These are phyloP conservation scores for Dendrolimus punctatus DNA, from an alignment of 1,140 invertebrate species.

Conservation along the genomic window DNA sequence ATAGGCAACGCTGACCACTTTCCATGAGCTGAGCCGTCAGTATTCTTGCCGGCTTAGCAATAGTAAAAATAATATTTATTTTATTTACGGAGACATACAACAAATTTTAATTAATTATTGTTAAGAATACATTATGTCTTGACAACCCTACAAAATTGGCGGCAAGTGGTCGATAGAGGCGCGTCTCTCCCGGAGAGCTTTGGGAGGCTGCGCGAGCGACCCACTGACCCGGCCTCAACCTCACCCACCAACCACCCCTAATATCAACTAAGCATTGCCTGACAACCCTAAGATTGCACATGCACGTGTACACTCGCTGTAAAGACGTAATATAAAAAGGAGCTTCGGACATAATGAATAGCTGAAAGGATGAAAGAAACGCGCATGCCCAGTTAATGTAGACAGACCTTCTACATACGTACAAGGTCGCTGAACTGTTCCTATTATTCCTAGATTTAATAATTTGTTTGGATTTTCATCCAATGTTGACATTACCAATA, in stretches of 20 bases:
- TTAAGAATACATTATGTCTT: neutral
- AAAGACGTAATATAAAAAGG: slow-evolving; percentile 8
- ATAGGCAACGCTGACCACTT: too few relatives aligned
- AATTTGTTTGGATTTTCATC: neutral
- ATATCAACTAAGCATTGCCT: slow-evolving; percentile 16
- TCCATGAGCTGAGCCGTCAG: too few relatives aligned
- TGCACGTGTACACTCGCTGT: slow-evolving; percentile 9
- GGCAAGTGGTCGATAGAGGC: slow-evolving; percentile 63
- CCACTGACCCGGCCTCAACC: slow-evolving; percentile 59
- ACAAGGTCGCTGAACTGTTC: slow-evolving; percentile 3
- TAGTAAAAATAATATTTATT: neutral
- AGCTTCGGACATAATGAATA: slow-evolving; percentile 7
- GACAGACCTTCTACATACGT: neutral
- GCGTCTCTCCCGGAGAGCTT: slow-evolving; percentile 52
- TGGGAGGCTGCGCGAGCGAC: slow-evolving; percentile 62
- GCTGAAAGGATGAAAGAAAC: slow-evolving; percentile 6
- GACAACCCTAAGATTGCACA: slow-evolving; percentile 22
- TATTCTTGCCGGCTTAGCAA: neutral
- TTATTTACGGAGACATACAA: neutral
- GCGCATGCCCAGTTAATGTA: neutral
- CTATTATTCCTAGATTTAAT: neutral
- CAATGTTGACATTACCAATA: too few relatives aligned
- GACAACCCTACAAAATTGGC: slow-evolving; percentile 49
- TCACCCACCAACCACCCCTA: slow-evolving; percentile 39
- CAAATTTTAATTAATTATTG: too few relatives aligned